Evolutionary conservation across 1,140 invertebrate genomes (phyloP), one percentile per base, ranked within the genome.

Genomic region (Diorhabda carinulata): DNA sequence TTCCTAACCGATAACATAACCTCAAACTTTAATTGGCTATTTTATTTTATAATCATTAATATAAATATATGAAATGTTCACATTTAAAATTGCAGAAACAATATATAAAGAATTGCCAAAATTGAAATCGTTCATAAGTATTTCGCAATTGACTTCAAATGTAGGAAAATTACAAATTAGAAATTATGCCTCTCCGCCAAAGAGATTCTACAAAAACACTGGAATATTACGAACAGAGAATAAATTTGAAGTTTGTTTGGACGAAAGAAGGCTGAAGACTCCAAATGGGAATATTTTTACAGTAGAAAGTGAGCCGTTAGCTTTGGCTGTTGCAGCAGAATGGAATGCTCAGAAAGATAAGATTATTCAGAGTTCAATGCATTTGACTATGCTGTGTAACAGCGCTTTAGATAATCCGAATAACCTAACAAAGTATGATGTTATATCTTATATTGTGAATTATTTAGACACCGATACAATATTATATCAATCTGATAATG

Each of bases 321-420:
- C 96, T 9, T 83, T 97, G 66, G 94, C 93, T 9, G 87, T 98
- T 56, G 94, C 95, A 3, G 87, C 90, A 61, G 96, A 98, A 86
- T 98, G 96, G 93, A 89, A 94, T 76, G 83, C 88, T n/a, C 95
- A 98, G 80, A 87, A 89, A 70, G 86, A 92, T 52, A 84, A 84
- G 67, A 92, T 98, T 67, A 82, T 90, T 67, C 88, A 88, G 76
- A 88, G 90, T 68, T 87, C 85, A 65, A 97, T 98, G 95, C 94
- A 97, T 81, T 83, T 98, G 89, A 97, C 92, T 40, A 88, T 91
- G n/a, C 82, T 98, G 5, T 92, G 92, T 76, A 96, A 94, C 76
- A 97, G 94, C 47, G 88, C 90, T 68, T 81, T 96, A 61, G 97
- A 98, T 80, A 98, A 98, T 84, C 96, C 96, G 10, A 90, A 91